Evolutionary conservation across 2,888 invertebrate genomes (phyloP).

Genomic region (Crematogaster levior): DNA sequence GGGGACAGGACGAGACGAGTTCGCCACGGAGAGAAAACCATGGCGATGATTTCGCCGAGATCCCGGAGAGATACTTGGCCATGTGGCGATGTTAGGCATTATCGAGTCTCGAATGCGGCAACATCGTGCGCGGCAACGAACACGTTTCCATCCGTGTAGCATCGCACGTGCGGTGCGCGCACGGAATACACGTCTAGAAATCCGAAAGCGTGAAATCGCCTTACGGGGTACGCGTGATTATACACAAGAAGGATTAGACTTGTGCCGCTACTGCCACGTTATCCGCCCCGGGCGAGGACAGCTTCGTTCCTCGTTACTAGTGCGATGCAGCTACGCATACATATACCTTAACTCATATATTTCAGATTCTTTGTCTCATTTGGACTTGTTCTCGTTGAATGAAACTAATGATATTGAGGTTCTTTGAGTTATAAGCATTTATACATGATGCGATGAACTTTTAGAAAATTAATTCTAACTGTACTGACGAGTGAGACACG

Average conservation of each 20-base stretch:
- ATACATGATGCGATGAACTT: background rate
- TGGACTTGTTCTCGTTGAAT: background rate
- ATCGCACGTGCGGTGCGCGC: constrained; percentile 23
- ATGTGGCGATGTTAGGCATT: constrained; percentile 40
- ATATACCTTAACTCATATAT: background rate
- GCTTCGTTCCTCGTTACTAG: constrained; percentile 10
- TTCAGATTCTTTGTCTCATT: background rate
- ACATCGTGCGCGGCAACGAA: background rate
- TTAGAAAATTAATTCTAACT: background rate
- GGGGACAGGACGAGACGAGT: background rate
- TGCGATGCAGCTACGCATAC: background rate
- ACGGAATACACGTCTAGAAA: constrained; percentile 70
- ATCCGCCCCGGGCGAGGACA: constrained; percentile 37
- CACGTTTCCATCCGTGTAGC: constrained; percentile 7
- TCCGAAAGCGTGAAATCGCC: constrained; percentile 83
- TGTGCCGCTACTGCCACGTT: constrained; percentile 64
- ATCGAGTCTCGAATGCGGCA: constrained; percentile 28
- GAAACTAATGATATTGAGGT: background rate
- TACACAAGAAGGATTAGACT: constrained; percentile 77
- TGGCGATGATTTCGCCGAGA: constrained; percentile 45
- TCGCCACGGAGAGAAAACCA: background rate
- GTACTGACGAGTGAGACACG: background rate
- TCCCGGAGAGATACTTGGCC: constrained; percentile 19
- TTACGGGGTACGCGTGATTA: constrained; percentile 81
- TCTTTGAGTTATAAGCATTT: background rate